phyloP scores from a whole-genome alignment of 1,140 invertebrate species.

The Diploscapter pachys region DNA sequence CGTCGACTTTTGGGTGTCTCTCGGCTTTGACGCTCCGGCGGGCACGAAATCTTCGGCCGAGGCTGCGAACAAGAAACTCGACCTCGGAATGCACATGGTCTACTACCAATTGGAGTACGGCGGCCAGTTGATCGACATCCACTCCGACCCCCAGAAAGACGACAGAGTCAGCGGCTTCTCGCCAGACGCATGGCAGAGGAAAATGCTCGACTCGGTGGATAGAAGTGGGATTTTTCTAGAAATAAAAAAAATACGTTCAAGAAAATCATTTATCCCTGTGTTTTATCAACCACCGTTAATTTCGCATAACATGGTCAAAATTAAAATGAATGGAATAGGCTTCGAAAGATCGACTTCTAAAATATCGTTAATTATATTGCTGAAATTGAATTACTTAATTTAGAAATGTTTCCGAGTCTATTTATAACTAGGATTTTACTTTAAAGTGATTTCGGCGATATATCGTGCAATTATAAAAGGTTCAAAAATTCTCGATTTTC shows the following conservation, averaged over 20 bases:
- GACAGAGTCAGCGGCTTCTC: constrained; percentile 56
- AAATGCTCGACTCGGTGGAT: constrained; percentile 57
- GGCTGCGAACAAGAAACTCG: constrained; percentile 40
- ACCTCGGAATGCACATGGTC: constrained; percentile 53
- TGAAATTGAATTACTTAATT: no score
- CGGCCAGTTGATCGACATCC: constrained; percentile 54
- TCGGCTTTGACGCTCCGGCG: constrained; percentile 46
- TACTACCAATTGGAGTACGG: constrained; percentile 55
- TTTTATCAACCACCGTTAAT: no score
- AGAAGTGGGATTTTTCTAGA: constrained; percentile 33
- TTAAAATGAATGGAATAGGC: no score
- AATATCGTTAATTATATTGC: no score
- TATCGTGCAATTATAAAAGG: constrained; percentile 24
- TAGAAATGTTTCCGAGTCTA: no score
- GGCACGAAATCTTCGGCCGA: constrained; percentile 23
- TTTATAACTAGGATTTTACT: no score
- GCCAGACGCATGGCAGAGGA: constrained; percentile 55
- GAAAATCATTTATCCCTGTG: no score
- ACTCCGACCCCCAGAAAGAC: constrained; percentile 54
- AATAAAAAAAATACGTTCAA: background rate
- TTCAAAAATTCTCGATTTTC: constrained; percentile 31
- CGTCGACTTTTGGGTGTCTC: constrained; percentile 45
- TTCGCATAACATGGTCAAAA: no score
- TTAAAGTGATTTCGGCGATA: background rate
- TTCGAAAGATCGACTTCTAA: no score